These are phyloP conservation scores for Thereva nobilitata DNA, from an alignment of 2,888 invertebrate genomes.

Conservation along the genomic window DNA sequence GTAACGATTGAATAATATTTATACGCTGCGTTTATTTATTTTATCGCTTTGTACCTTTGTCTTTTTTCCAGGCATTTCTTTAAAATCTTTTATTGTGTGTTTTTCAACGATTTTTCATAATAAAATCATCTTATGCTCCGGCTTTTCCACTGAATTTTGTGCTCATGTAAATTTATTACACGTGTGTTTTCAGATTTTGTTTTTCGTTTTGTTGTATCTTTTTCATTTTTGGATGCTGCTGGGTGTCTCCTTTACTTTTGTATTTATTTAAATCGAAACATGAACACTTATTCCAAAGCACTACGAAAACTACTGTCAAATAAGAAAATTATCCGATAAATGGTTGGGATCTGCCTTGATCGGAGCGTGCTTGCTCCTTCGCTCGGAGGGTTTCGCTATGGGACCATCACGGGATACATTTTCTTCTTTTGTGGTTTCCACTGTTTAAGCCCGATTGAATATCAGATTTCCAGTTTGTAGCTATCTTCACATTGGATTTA, in stretches of 20 bases:
- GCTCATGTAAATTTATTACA: slow-evolving; percentile 32
- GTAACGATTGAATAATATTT: slow-evolving; percentile 41
- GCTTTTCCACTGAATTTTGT: slow-evolving; percentile 20
- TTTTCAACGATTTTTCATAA: slow-evolving; percentile 33
- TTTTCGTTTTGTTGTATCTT: no score
- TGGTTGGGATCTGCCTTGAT: slow-evolving; percentile 20
- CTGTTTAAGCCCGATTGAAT: background rate
- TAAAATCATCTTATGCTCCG: slow-evolving; percentile 30
- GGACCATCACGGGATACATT: no score
- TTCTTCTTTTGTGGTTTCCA: no score
- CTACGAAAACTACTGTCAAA: slow-evolving; percentile 25
- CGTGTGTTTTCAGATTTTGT: slow-evolving; percentile 4
- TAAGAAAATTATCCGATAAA: slow-evolving; percentile 21
- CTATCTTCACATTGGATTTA: slow-evolving; percentile 34
- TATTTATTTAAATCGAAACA: slow-evolving; percentile 29
- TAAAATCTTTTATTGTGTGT: slow-evolving; percentile 1
- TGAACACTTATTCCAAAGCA: slow-evolving; percentile 10
- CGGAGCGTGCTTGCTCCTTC: slow-evolving; percentile 7
- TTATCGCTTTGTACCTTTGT: slow-evolving; percentile 30
- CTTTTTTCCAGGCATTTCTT: slow-evolving; percentile 19
- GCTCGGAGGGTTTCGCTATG: background rate
- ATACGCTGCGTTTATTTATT: slow-evolving; percentile 36
- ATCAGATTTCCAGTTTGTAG: slow-evolving; percentile 35
- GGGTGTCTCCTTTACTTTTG: slow-evolving; percentile 23
- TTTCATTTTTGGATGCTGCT: slow-evolving; percentile 15